Base-by-base conservation (phyloP, 2,888 invertebrate species). In the Megamerina dolium region DNA sequence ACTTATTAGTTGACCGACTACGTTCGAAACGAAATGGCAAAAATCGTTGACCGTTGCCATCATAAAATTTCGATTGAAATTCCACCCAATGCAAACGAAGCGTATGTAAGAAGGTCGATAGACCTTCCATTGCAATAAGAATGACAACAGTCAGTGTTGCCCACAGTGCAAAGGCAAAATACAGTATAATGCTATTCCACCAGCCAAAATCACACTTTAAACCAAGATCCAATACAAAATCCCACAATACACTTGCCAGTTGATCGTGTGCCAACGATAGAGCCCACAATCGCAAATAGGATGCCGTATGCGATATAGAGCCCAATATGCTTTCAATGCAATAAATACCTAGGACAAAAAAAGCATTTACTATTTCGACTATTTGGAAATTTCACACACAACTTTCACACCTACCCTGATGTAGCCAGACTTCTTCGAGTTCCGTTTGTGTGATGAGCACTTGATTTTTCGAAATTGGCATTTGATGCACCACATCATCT, bases 81-180 rank as follows among this genome's bases (percentile, higher is more conserved):
- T 93, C 92, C 57, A 92, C 91, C 89, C 96, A 96, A 74, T 96
- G 96, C 58, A 96, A 78, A 77, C 99, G 91, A 54, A 99, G 80
- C 0, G 97, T 96, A 68, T 99, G 99, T 53, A 99, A 77, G 77
- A 99, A 99, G 21, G 99, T 97, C n/a, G 96, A 97, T 8, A 99
- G 78, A 1, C 99, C 99, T 75, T 99, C 99, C 99, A 99, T 99
- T 62, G 96, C 79, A 50, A 99, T 88, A 44, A 99, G 80, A 67
- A 99, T 95, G 60, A 89, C 86, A 37, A 99, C 76, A 0, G 97
- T 97, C 52, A 97, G 80, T 18, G 81, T 75, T 38, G 89, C 84
- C 93, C 97, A 99, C 62, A 85, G 79, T 45, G 81, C 82, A 75
- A 99, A 99, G 32, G 89, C 77, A 14, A 82, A 71, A 74, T 83